phyloP scores from a whole-genome alignment of 2,888 invertebrate genomes.

The Esperia sulphurella region DNA sequence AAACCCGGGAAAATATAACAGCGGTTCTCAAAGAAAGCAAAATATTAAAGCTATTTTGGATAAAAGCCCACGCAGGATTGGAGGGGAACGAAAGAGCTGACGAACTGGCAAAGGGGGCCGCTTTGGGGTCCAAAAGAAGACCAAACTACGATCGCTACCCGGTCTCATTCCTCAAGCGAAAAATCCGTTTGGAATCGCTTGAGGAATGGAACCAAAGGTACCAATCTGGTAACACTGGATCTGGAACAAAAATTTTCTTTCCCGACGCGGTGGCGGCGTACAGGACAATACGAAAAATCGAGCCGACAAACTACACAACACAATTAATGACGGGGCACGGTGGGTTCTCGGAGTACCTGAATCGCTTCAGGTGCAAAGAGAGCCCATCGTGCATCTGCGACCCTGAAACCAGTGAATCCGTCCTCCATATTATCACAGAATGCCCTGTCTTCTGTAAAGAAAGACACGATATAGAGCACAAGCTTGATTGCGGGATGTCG shows the following conservation, averaged over 20 bases:
- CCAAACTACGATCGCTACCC: background rate
- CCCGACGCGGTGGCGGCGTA: conserved; percentile 6
- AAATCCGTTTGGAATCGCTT: conserved; percentile 1
- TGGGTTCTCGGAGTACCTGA: background rate
- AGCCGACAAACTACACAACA: background rate
- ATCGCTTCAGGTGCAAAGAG: background rate
- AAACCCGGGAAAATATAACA: too few species aligned
- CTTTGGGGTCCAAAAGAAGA: background rate
- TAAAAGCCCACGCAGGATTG: background rate
- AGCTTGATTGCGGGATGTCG: background rate
- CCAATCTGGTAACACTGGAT: background rate
- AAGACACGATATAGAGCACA: background rate
- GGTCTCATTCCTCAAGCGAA: conserved; percentile 4
- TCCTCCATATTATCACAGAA: background rate
- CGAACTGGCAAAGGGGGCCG: background rate
- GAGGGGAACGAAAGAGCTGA: background rate
- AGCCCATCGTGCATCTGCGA: background rate
- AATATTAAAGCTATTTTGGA: too few species aligned
- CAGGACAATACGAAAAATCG: background rate
- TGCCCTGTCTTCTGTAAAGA: background rate
- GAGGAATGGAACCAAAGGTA: conserved; percentile 10
- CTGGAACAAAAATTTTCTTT: conserved; percentile 8
- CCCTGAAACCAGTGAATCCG: background rate
- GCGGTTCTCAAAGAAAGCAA: too few species aligned
- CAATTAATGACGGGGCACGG: background rate